These are phyloP conservation scores for Scophthalmus maximus DNA, from an alignment of 2,113 vertebrate species.

Conservation along the genomic window DNA sequence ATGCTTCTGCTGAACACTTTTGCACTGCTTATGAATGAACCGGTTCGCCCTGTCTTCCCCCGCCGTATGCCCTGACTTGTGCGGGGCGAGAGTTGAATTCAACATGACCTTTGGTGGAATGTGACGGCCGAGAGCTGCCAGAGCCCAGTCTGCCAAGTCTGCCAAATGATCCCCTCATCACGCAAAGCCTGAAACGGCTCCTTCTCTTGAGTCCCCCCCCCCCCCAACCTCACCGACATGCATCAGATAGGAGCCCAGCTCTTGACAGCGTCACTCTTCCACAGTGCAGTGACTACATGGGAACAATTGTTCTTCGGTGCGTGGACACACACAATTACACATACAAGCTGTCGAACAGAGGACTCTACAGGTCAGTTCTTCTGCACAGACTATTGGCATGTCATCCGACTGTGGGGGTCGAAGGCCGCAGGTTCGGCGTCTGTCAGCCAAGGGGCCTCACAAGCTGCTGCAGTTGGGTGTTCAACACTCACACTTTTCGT, in stretches of 20 bases:
- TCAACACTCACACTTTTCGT: too few relatives aligned
- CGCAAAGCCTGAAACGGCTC: constrained; percentile 12
- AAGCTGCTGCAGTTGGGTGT: too few relatives aligned
- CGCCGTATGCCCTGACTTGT: neutral
- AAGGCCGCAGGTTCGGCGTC: too few relatives aligned
- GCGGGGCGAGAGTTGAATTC: constrained; percentile 41
- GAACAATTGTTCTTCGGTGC: neutral
- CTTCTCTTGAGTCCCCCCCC: constrained; percentile 16
- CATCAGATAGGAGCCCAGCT: constrained; percentile 4
- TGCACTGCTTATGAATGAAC: neutral
- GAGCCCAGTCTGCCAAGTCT: constrained; percentile 34
- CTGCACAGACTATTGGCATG: neutral
- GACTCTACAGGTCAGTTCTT: constrained; percentile 17
- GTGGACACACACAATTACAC: constrained; percentile 13
- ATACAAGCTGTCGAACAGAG: constrained; percentile 13
- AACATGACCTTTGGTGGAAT: constrained; percentile 48
- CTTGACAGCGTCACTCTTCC: constrained; percentile 28
- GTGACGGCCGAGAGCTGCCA: constrained; percentile 46
- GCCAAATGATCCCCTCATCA: constrained; percentile 34
- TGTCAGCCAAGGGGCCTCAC: neutral
- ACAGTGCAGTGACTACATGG: constrained; percentile 6
- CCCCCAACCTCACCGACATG: constrained; percentile 16
- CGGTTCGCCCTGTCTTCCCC: constrained; percentile 10
- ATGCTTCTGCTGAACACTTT: constrained; percentile 14
- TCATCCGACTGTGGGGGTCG: too few relatives aligned